Evolutionary conservation across 1,140 invertebrate genomes (phyloP).

Genomic region (Apocrypta bakeri): DNA sequence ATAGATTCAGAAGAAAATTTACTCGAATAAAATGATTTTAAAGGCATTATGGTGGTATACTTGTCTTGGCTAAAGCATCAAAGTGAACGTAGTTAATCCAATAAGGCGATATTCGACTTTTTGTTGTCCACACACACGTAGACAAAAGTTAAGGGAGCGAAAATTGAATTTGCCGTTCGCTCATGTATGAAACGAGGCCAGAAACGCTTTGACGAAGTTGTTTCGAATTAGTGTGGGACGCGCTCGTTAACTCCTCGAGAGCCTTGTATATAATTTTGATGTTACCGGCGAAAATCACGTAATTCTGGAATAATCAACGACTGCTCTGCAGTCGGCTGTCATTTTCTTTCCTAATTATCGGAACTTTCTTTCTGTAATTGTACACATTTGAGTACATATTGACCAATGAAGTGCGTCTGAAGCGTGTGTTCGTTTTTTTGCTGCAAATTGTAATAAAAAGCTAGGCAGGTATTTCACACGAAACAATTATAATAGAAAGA

Average conservation of each 20-base stretch:
- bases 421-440: too few relatives aligned
- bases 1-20: neutral
- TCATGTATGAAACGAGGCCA: conserved; percentile 26
- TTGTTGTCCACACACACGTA: neutral
- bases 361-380: neutral
- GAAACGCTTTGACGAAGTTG: conserved; percentile 47
- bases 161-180: conserved; percentile 37
- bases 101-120: neutral
- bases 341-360: conserved; percentile 5
- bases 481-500: too few relatives aligned
- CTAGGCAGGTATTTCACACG: too few relatives aligned
- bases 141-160: conserved; percentile 27
- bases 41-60: too few relatives aligned
- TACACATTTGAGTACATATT: too few relatives aligned
- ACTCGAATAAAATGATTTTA: too few relatives aligned
- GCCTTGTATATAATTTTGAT: conserved; percentile 28
- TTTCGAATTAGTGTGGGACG: conserved; percentile 31
- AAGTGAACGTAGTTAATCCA: neutral
- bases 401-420: too few relatives aligned
- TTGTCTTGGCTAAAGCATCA: neutral
- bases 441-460: too few relatives aligned
- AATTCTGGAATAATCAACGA: neutral
- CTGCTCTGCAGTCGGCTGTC: neutral
- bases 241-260: conserved; percentile 17
- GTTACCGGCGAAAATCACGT: conserved; percentile 35